Evolutionary conservation across 2,797 vertebrate species (phyloP).

Genomic region (Pampus argenteus): DNA sequence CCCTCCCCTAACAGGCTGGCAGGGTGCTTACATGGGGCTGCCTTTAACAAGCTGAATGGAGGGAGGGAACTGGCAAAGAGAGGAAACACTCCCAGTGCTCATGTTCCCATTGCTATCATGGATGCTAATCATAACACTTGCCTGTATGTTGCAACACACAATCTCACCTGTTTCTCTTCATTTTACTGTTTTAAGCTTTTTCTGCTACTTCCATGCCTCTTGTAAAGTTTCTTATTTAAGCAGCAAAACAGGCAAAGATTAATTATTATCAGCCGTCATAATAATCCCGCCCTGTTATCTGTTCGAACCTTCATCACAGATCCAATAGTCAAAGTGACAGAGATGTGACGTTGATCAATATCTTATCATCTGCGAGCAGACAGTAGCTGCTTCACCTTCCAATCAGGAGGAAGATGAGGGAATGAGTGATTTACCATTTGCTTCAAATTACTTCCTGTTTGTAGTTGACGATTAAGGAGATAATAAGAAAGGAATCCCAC

Average conservation of each 20-base stretch:
- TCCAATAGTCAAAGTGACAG: slow-evolving; percentile 66
- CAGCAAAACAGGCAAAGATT: slow-evolving; percentile 48
- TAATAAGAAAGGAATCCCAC: slow-evolving; percentile 13
- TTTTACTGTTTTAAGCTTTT: slow-evolving; percentile 6
- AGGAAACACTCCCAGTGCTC: slow-evolving; percentile 49
- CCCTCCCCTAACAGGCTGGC: slow-evolving; percentile 71
- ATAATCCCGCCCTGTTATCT: slow-evolving; percentile 76
- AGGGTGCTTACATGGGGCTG: slow-evolving; percentile 70
- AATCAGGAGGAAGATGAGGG: slow-evolving; percentile 38
- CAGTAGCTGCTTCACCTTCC: slow-evolving; percentile 48
- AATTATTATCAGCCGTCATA: slow-evolving; percentile 63
- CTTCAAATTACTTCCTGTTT: slow-evolving; percentile 39
- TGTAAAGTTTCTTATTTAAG: slow-evolving; percentile 59
- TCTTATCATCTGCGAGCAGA: slow-evolving; percentile 71
- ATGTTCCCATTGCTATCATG: slow-evolving; percentile 44
- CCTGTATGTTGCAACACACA: slow-evolving; percentile 28
- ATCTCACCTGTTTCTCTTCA: slow-evolving; percentile 3
- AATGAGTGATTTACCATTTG: slow-evolving; percentile 51
- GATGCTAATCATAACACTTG: slow-evolving; percentile 38
- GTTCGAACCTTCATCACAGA: slow-evolving; percentile 59
- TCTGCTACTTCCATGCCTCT: slow-evolving; percentile 3
- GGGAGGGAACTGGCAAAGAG: slow-evolving; percentile 50
- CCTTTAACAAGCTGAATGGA: slow-evolving; percentile 71
- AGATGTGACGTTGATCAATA: slow-evolving; percentile 72
- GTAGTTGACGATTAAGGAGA: slow-evolving; percentile 30